Conservation (phyloP, 2,888 invertebrate genomes). For the Pediacus dermestoides region DNA sequence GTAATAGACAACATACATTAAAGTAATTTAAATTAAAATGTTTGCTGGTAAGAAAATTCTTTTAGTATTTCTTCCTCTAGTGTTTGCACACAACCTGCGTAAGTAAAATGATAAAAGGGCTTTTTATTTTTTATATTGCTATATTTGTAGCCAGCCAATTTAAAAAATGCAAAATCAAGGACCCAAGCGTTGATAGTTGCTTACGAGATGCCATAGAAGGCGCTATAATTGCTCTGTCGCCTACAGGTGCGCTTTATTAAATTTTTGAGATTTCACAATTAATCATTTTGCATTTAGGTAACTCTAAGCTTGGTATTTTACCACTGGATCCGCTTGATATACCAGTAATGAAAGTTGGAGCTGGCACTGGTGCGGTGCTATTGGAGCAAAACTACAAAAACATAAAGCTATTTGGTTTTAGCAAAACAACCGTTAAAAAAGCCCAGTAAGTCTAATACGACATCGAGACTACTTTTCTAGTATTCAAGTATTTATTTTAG, state of each 20-base stretch:
- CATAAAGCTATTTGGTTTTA: not conserved
- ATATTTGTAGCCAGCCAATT: slow-evolving; percentile 15
- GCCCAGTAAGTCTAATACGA: not conserved
- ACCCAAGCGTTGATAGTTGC: slow-evolving; percentile 16
- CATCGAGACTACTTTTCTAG: too few species aligned
- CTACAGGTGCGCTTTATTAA: not conserved
- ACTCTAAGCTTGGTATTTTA: not conserved
- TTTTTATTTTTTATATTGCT: too few species aligned
- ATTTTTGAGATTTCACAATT: not conserved
- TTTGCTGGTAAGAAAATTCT: too few species aligned
- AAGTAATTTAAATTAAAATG: too few species aligned
- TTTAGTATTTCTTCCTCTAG: too few species aligned
- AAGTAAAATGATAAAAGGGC: too few species aligned
- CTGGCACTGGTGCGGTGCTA: not conserved
- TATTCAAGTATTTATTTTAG: too few species aligned
- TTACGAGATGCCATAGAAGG: slow-evolving; percentile 17
- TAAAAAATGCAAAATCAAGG: slow-evolving; percentile 16
- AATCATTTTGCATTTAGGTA: not conserved
- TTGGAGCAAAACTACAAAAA: not conserved
- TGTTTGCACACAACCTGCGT: too few species aligned
- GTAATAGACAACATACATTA: too few species aligned
- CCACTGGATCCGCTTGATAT: not conserved
- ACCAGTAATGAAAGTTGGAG: not conserved
- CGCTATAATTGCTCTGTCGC: slow-evolving; percentile 8
- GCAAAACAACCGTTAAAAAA: not conserved